These are phyloP conservation scores for Neoascia interrupta DNA, from an alignment of 2,888 invertebrate species.

Conservation along the genomic window DNA sequence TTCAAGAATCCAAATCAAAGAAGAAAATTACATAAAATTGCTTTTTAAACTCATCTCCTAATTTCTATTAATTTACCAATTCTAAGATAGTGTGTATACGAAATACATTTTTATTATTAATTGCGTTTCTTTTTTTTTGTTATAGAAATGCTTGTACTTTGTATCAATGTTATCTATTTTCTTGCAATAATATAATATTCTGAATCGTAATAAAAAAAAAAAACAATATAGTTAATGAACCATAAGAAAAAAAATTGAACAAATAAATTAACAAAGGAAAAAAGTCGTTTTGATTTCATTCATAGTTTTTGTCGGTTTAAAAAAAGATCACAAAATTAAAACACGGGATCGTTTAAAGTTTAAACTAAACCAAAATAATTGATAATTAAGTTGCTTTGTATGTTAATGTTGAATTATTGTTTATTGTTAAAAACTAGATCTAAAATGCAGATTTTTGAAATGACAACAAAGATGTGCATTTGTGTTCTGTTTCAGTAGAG, in stretches of 20 bases:
- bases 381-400: neutral
- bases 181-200: conserved; percentile 13
- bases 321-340: neutral
- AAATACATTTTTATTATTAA: conserved; percentile 18
- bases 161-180: conserved; percentile 42
- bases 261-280: neutral
- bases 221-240: conserved; percentile 13
- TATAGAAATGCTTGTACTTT: conserved; percentile 57
- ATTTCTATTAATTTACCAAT: too few species aligned
- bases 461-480: conserved; percentile 41
- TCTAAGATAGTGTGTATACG: conserved; percentile 25
- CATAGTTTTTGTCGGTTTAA: neutral
- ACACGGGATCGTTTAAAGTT: neutral
- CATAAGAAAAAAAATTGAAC: neutral
- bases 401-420: neutral
- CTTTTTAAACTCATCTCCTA: too few species aligned
- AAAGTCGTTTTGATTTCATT: neutral
- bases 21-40: neutral
- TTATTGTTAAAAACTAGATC: too few species aligned
- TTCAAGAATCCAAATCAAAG: neutral
- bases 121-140: conserved; percentile 30
- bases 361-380: too few species aligned
- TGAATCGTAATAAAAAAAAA: conserved; percentile 8
- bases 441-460: conserved; percentile 24
- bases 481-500: conserved; percentile 14